Evolutionary conservation across 2,797 vertebrate genomes (phyloP).

Genomic region (Gouania willdenowi): DNA sequence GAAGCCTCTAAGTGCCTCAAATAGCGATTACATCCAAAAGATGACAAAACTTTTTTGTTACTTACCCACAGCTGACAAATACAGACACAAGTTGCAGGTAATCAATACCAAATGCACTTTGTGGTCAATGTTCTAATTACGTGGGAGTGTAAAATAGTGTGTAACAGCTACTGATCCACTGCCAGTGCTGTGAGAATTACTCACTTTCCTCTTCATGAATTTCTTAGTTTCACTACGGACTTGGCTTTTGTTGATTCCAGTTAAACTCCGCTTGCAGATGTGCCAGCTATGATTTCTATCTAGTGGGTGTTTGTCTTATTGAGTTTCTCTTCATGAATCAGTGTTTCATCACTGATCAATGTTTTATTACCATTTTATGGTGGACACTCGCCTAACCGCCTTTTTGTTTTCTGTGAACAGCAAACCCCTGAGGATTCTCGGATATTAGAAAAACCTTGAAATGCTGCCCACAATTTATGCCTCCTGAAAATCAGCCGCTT

Average conservation of each 20-base stretch:
- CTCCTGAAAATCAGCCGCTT: constrained; percentile 42
- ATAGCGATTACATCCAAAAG: constrained; percentile 28
- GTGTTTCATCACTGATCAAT: constrained; percentile 63
- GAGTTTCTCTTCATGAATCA: constrained; percentile 55
- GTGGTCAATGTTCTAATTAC: constrained; percentile 47
- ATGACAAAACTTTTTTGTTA: constrained; percentile 22
- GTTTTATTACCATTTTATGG: constrained; percentile 63
- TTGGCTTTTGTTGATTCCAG: constrained; percentile 14
- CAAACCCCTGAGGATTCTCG: constrained; percentile 46
- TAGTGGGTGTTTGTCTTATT: constrained; percentile 32
- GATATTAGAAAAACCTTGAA: constrained; percentile 44
- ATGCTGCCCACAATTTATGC: constrained; percentile 55
- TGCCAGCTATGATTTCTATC: constrained; percentile 44
- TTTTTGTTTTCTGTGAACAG: constrained; percentile 40
- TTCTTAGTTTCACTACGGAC: constrained; percentile 25
- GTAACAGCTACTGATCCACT: constrained; percentile 27
- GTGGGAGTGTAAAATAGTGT: constrained; percentile 33
- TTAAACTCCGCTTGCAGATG: constrained; percentile 19
- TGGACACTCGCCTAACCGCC: constrained; percentile 49
- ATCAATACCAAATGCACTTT: constrained; percentile 49
- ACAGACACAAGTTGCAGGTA: constrained; percentile 25
- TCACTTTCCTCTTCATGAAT: constrained; percentile 5
- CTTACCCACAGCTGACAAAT: constrained; percentile 18
- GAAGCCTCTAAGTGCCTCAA: constrained; percentile 39
- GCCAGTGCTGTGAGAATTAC: constrained; percentile 19